Percentiles rank a stretch among this genome's conserved stretches.
phyloP scores from a whole-genome alignment of 2,888 invertebrate genomes.

The Acronicta aceris region DNA sequence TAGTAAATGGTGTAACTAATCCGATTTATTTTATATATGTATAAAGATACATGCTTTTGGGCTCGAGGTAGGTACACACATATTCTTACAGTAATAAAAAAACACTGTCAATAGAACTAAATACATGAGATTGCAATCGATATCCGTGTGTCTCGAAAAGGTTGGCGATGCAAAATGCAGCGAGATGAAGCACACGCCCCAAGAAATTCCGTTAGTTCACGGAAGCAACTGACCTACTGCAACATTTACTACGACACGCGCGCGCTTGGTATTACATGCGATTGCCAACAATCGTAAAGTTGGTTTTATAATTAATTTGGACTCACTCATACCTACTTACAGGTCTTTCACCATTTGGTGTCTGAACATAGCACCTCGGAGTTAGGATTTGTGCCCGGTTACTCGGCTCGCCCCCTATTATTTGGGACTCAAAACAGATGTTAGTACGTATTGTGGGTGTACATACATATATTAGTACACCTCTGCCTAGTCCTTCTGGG shows the following conservation, averaged over 20 bases:
- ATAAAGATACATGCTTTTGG: too few species aligned
- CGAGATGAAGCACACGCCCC: conserved; percentile 29
- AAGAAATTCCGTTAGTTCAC: conserved; percentile 49
- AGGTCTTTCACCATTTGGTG: neutral
- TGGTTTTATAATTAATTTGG: neutral
- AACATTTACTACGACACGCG: conserved; percentile 27
- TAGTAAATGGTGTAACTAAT: too few species aligned
- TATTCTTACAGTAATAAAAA: too few species aligned
- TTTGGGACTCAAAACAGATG: too few species aligned
- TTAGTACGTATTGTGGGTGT: too few species aligned
- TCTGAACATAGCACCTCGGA: neutral
- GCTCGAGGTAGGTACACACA: too few species aligned
- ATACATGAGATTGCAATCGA: conserved; percentile 4
- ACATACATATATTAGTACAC: too few species aligned
- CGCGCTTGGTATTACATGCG: conserved; percentile 15
- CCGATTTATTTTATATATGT: too few species aligned
- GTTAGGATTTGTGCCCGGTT: too few species aligned
- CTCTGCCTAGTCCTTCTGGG: too few species aligned
- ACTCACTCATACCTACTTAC: neutral
- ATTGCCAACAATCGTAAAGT: conserved; percentile 16
- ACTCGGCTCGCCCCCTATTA: too few species aligned
- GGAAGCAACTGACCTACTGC: conserved; percentile 63
- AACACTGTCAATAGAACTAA: too few species aligned
- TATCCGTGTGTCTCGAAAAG: conserved; percentile 9
- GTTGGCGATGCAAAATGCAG: conserved; percentile 15